phyloP scores from a whole-genome alignment of 2,113 vertebrate genomes.

The Rhipidura dahli region DNA sequence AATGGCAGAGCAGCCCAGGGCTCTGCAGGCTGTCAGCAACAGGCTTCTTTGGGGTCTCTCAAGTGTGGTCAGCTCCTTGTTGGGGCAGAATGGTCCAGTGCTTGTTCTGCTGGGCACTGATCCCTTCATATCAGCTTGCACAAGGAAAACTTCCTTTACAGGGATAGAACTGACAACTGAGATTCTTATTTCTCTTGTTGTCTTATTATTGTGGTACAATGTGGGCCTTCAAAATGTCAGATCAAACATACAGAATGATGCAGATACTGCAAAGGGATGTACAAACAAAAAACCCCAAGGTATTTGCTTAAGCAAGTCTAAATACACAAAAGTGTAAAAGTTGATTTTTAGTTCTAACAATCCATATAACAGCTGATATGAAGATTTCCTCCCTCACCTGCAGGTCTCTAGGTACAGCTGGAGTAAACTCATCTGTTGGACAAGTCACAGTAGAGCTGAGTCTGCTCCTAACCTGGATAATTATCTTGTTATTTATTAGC shows the following conservation, averaged over 20 bases:
- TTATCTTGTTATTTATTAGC: constrained; percentile 23
- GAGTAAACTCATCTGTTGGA: not conserved
- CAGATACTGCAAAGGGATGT: not conserved
- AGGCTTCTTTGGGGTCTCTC: not conserved
- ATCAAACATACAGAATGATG: not conserved
- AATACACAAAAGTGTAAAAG: not conserved
- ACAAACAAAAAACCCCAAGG: not conserved
- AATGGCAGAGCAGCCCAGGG: not conserved
- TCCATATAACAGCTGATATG: not conserved
- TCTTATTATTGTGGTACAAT: not conserved
- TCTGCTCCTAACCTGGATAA: not conserved
- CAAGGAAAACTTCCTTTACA: not conserved
- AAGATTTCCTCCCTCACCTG: not conserved
- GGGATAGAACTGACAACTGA: not conserved
- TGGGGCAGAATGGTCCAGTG: not conserved
- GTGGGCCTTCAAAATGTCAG: not conserved
- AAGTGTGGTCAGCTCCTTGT: not conserved
- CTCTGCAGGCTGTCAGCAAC: not conserved
- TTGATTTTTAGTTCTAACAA: not conserved
- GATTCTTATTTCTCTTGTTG: not conserved
- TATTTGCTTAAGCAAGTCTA: not conserved
- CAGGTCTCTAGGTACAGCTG: not conserved
- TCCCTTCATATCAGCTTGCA: not conserved
- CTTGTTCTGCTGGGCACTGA: not conserved
- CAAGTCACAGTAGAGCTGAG: not conserved